These are phyloP conservation scores for Setophaga kirtlandii DNA, from an alignment of 2,113 vertebrate species.

Conservation along the genomic window DNA sequence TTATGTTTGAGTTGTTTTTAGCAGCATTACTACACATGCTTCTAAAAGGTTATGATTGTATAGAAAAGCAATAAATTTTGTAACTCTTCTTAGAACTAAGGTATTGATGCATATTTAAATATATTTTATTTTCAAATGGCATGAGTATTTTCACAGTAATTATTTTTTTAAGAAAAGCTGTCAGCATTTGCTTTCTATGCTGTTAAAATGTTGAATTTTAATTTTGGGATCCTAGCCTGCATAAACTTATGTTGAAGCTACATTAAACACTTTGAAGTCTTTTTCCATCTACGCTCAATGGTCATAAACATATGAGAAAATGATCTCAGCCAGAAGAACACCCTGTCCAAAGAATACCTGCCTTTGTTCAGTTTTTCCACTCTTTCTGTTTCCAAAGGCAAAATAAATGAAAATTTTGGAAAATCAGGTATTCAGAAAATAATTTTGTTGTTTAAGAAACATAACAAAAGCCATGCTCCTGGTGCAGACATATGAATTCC, in stretches of 20 bases:
- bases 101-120: conserved; percentile 14
- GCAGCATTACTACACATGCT: background rate
- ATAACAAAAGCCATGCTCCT: accelerated
- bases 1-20: background rate
- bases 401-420: background rate
- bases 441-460: background rate
- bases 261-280: background rate
- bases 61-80: conserved; percentile 17
- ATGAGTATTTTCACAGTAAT: background rate
- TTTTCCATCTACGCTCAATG: background rate
- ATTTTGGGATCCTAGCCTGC: background rate
- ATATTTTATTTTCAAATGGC: background rate
- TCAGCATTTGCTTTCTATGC: background rate
- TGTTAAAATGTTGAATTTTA: background rate
- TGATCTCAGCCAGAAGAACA: background rate
- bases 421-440: background rate
- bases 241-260: background rate
- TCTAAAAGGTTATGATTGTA: background rate
- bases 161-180: background rate
- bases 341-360: background rate
- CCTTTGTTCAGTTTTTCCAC: background rate
- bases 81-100: background rate
- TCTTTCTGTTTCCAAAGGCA: background rate
- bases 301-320: background rate
- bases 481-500: accelerated